Evolutionary conservation across 2,888 invertebrate species (phyloP).

Genomic region (Meiosimyza platycephala): DNA sequence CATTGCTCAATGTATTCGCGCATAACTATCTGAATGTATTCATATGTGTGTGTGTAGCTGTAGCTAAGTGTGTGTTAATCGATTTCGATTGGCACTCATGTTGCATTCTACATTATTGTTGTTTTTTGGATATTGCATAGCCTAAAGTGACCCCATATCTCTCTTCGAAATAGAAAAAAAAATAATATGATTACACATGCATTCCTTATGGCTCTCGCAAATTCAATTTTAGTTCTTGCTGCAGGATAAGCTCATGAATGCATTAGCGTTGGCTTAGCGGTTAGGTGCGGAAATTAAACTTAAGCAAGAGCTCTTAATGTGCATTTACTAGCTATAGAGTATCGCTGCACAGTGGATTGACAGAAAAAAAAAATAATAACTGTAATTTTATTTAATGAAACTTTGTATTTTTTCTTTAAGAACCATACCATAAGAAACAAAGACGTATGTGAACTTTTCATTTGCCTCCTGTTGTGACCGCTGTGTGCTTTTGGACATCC

Average conservation of each 20-base stretch:
- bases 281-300: slow-evolving; percentile 2
- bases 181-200: not conserved
- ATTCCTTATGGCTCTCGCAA: not conserved
- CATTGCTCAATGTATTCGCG: too few species aligned
- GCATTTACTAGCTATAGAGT: too few species aligned
- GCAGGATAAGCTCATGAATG: not conserved
- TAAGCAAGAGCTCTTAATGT: not conserved
- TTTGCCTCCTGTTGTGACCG: too few species aligned
- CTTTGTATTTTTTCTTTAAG: too few species aligned
- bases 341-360: too few species aligned
- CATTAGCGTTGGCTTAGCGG: slow-evolving; percentile 17
- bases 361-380: too few species aligned
- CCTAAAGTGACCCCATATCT: not conserved
- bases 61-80: not conserved
- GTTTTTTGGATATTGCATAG: not conserved
- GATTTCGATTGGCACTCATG: slow-evolving; percentile 21
- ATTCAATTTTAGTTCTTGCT: not conserved
- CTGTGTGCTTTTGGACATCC: too few species aligned
- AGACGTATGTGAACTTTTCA: too few species aligned
- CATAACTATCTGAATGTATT: not conserved
- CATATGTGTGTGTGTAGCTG: not conserved
- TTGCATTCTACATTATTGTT: not conserved
- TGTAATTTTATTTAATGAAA: too few species aligned
- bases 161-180: not conserved
- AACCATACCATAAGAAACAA: too few species aligned